Conservation (phyloP, 2,797 vertebrate genomes). For the Fistularia tabacaria region DNA sequence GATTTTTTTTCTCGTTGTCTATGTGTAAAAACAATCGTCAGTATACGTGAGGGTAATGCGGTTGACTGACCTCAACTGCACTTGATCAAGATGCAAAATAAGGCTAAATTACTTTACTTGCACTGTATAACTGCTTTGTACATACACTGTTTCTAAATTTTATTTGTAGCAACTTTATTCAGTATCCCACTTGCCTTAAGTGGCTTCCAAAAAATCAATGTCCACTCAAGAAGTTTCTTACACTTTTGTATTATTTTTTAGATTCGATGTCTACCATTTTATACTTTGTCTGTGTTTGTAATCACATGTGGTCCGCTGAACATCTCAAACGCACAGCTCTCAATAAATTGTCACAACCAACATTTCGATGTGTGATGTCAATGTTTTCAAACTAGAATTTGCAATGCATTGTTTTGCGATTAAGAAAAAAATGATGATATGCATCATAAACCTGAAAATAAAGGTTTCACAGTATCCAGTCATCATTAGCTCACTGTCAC, state of each 20-base stretch:
- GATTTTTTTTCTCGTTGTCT: too few species aligned
- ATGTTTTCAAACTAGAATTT: conserved; percentile 10
- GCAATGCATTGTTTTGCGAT: neutral
- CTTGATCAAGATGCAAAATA: conserved; percentile 19
- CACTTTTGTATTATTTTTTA: conserved; percentile 59
- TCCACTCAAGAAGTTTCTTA: conserved; percentile 45
- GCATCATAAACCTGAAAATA: too few species aligned
- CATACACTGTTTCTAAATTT: conserved; percentile 18
- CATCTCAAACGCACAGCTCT: conserved; percentile 38
- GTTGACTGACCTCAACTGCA: conserved; percentile 24
- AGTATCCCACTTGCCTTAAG: conserved; percentile 53
- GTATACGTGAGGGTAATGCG: neutral
- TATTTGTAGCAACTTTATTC: conserved; percentile 53
- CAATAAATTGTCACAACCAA: conserved; percentile 30
- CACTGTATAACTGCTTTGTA: conserved; percentile 38
- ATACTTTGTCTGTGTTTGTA: conserved; percentile 29
- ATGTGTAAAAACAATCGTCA: too few species aligned
- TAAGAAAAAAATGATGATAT: too few species aligned
- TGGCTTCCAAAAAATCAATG: conserved; percentile 42
- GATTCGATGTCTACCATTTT: conserved; percentile 44
- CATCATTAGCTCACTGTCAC: too few species aligned
- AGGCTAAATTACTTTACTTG: conserved; percentile 12
- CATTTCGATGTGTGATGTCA: conserved; percentile 26
- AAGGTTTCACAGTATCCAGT: too few species aligned
- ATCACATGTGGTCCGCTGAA: conserved; percentile 27